These are phyloP conservation scores for Siniperca scherzeri DNA, from an alignment of 2,797 vertebrate genomes.

Conservation along the genomic window DNA sequence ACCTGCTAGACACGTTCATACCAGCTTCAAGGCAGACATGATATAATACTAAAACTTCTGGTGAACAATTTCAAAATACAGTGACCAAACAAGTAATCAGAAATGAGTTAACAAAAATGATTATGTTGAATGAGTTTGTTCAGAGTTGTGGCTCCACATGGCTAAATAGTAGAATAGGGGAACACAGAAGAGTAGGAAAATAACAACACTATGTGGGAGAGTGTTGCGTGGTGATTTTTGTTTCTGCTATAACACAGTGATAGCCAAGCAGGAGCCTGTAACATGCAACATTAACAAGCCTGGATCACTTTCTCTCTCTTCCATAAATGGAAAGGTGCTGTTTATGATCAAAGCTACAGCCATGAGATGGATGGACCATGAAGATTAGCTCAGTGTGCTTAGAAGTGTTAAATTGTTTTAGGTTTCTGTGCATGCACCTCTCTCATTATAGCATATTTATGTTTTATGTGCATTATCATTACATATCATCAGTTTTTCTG, in stretches of 20 bases:
- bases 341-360: slow-evolving; percentile 6
- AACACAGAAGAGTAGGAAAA: neutral
- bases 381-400: too few species aligned
- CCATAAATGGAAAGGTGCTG: slow-evolving; percentile 6
- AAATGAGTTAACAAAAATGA: neutral
- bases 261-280: neutral
- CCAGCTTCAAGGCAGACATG: neutral
- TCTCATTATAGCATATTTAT: neutral
- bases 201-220: neutral
- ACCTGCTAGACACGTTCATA: neutral
- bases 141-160: neutral
- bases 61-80: neutral
- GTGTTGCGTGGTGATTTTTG: neutral
- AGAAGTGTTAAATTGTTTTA: neutral
- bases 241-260: slow-evolving; percentile 2
- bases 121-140: neutral
- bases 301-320: neutral
- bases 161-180: neutral
- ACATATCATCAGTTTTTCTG: neutral
- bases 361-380: neutral
- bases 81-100: neutral
- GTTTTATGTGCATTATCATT: neutral
- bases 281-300: neutral
- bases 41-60: too few species aligned
- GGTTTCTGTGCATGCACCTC: neutral